phyloP scores from a whole-genome alignment of 2,888 invertebrate genomes.

The Melanchra persicariae region DNA sequence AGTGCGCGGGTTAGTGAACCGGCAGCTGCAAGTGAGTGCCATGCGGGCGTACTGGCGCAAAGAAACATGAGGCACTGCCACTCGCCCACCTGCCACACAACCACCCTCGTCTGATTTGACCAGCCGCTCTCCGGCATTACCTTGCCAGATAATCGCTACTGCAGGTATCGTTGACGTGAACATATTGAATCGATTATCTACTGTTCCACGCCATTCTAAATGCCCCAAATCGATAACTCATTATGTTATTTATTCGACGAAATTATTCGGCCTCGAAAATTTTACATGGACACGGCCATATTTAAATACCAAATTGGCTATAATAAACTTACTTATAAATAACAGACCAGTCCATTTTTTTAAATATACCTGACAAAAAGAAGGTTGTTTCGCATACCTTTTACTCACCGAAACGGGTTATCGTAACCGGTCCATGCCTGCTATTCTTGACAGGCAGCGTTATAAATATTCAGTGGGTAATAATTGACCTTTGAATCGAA shows the following conservation, averaged over 20 bases:
- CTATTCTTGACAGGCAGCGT: conserved; percentile 79
- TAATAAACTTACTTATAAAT: conserved; percentile 60
- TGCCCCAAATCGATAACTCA: conserved; percentile 40
- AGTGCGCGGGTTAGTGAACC: conserved; percentile 79
- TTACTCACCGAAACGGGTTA: conserved; percentile 81
- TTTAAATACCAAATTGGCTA: conserved; percentile 58
- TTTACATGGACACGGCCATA: conserved; percentile 37
- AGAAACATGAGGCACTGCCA: conserved; percentile 65
- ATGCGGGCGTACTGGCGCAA: conserved; percentile 72
- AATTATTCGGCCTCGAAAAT: conserved; percentile 46
- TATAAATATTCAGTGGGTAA: conserved; percentile 82
- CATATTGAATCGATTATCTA: conserved; percentile 36
- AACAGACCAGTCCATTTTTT: conserved; percentile 60
- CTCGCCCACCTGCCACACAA: conserved; percentile 69
- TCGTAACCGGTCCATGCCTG: conserved; percentile 76
- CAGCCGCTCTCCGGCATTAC: conserved; percentile 46
- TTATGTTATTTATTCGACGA: conserved; percentile 48
- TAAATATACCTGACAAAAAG: conserved; percentile 70
- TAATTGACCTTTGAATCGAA: conserved; percentile 81
- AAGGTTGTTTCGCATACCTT: conserved; percentile 80
- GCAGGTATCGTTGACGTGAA: conserved; percentile 33
- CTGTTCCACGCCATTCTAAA: conserved; percentile 38
- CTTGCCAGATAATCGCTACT: conserved; percentile 47
- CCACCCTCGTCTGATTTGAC: conserved; percentile 55
- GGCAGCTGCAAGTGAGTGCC: conserved; percentile 79